Evolutionary conservation across 2,888 invertebrate species (phyloP), one percentile per base, ranked within the genome.

Genomic region (Melieria omissa): DNA sequence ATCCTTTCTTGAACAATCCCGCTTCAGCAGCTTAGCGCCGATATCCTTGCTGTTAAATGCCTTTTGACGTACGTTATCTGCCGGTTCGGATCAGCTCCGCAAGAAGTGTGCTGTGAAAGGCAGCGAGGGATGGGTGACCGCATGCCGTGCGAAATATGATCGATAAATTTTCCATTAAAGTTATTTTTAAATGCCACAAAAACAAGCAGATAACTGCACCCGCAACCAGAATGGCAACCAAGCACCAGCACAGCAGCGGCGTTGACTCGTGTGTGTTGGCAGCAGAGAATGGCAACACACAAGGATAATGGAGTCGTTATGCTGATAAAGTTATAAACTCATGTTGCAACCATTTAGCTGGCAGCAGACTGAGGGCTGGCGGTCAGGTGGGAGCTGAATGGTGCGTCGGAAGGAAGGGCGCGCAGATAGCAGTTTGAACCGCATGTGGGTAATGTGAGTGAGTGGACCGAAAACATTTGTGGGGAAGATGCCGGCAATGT

Each of bases 131-230:
- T 54, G 54, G 46, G 41, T 65, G 47, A 14, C 42, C 52, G 44
- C 45, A 49, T 47, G 66, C 47, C 47, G 42, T 67, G 65, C 55
- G 54, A 74, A 79, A 80, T 78, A 79, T 82, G 81, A 84, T 85
- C 85, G 85, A 86, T 85, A 85, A 82, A 85, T 81, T 85, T 83
- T 79, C 82, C 83, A 86, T 86, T 85, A 83, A 84, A 84, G 83
- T 81, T 82, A 82, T 80, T 83, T 82, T 81, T 80, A 80, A 83
- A 82, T 80, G 80, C 81, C 80, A 77, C 79, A 79, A 77, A 75
- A 81, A 78, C 78, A 80, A 78, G 73, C 77, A 74, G 45, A 61
- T 16, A 14, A 67, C 49, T 60, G 42, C 42, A 49, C 16, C 62
- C 44, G 42, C 62, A 62, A 52, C 61, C 46, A 62, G 5, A 10